phyloP scores from a whole-genome alignment of 2,113 vertebrate genomes.

The Erythrolamprus reginae region DNA sequence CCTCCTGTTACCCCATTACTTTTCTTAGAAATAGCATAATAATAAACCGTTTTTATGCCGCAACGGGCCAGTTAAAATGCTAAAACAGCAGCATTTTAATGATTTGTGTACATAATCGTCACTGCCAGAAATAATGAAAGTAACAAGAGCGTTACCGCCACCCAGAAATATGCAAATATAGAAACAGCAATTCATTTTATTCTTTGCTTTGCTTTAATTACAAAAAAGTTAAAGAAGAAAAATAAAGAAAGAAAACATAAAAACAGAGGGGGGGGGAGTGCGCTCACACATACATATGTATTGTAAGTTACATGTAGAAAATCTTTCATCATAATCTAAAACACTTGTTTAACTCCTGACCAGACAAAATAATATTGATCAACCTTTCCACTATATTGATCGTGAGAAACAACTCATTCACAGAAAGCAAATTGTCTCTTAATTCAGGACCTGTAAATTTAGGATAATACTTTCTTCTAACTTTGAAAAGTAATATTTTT shows the following conservation, averaged over 20 bases:
- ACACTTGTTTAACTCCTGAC: neutral
- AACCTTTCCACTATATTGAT: neutral
- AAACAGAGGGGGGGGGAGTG: neutral
- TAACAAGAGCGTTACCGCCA: neutral
- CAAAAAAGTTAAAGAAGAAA: neutral
- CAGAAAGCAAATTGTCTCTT: neutral
- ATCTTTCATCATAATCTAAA: neutral
- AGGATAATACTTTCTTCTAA: neutral
- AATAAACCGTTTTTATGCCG: neutral
- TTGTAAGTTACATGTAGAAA: neutral
- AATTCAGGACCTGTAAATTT: neutral
- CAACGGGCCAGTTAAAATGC: neutral
- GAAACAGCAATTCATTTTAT: neutral
- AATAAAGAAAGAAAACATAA: neutral
- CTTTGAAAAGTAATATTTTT: neutral
- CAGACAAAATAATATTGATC: neutral
- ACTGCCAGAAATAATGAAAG: neutral
- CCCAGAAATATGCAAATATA: neutral
- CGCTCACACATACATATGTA: accelerated
- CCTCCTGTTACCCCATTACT: neutral
- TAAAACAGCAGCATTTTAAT: neutral
- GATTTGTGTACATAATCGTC: neutral
- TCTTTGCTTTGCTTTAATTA: neutral
- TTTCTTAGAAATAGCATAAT: neutral
- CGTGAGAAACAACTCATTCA: neutral